These are phyloP conservation scores for Corbicula japonica DNA, from an alignment of 2,888 invertebrate species.

Conservation along the genomic window DNA sequence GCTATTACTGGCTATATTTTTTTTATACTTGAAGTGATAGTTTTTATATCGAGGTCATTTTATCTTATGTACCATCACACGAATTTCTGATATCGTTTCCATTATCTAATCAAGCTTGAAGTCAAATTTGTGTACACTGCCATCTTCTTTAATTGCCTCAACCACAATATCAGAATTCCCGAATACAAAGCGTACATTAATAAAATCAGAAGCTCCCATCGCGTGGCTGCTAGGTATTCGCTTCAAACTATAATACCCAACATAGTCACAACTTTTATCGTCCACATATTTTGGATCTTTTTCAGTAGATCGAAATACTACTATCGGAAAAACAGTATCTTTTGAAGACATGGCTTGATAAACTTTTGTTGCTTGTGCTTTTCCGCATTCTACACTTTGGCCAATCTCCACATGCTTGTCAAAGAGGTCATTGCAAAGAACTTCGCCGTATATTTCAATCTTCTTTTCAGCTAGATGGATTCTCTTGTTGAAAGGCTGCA, in stretches of 20 bases:
- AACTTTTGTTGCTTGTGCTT: neutral
- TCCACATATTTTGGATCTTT: conserved; percentile 33
- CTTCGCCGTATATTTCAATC: neutral
- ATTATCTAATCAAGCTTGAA: conserved; percentile 17
- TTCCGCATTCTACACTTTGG: conserved; percentile 6
- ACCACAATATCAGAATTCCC: conserved; percentile 22
- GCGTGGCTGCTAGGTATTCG: neutral
- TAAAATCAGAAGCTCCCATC: neutral
- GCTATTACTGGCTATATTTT: too few relatives aligned
- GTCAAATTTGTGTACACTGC: conserved; percentile 7
- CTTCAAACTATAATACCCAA: conserved; percentile 8
- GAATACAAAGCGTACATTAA: conserved; percentile 18
- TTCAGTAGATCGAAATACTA: conserved; percentile 18
- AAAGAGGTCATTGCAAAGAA: conserved; percentile 30
- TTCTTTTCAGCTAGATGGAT: conserved; percentile 22
- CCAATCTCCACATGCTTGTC: conserved; percentile 39
- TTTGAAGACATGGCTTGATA: conserved; percentile 29
- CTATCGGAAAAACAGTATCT: conserved; percentile 12
- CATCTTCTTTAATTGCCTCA: neutral
- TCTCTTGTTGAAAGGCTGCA: neutral
- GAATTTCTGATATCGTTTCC: too few relatives aligned
- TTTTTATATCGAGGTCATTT: too few relatives aligned
- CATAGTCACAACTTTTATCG: conserved; percentile 23
- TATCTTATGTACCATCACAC: too few relatives aligned
- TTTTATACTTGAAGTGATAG: too few relatives aligned